Evolutionary conservation across 2,797 vertebrate species (phyloP), one percentile per base, ranked within the genome.

Genomic region (Paguma larvata): DNA sequence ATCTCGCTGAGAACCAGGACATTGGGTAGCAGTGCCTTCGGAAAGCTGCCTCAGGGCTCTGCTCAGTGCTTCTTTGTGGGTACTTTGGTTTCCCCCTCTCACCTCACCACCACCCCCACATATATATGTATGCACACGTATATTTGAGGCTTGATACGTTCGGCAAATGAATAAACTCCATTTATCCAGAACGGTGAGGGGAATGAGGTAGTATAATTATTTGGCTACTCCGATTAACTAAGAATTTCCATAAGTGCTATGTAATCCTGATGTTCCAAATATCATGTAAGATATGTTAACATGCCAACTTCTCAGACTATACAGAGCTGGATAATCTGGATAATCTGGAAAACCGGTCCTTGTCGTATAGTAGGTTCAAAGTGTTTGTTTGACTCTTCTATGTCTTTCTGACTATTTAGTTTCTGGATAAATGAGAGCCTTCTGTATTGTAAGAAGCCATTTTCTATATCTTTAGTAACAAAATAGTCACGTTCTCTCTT

Each of bases 341-440:
- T 93, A 70, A 94, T 67, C 30, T 91, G 30, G 84, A 86, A 78
- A 94, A 34, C 48, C 65, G n/a, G 19, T 38, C 2, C 4, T 48
- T 41, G 19, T 73, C 73, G 44, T 89, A 13, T 46, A 79, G 44
- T 32, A 78, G 56, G 19, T 48, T 80, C 41, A 56, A n/a, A 27
- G 73, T 80, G 15, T 79, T 62, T 27, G 5, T 86, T 41, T 78
- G 30, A 59, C 18, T 68, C 2, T 53, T 73, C 56, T 53, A 11
- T 32, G 44, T 86, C n/a, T 95, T 82, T 94, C 51, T 87, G 3
- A 10, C 23, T 93, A 73, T 14, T 86, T 65, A 72, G 25, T 80
- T 97, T 97, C 97, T 98, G 95, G 94, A 96, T 97, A 97, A 97
- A 95, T 96, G 95, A 70, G 85, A 95, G 68, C 72, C 62, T 88